phyloP scores from a whole-genome alignment of 2,113 vertebrate genomes.

The Myotis yumanensis region DNA sequence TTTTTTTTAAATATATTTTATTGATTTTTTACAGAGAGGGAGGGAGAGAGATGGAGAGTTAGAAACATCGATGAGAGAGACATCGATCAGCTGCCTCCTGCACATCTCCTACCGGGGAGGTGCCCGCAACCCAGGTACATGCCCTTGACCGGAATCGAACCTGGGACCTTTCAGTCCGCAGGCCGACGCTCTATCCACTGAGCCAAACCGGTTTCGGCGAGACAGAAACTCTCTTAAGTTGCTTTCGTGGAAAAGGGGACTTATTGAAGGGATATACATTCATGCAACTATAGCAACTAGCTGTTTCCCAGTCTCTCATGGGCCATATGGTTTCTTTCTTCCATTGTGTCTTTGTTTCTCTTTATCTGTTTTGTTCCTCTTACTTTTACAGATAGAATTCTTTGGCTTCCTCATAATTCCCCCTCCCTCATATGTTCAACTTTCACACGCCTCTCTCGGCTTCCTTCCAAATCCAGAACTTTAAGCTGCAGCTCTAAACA shows the following conservation, averaged over 20 bases:
- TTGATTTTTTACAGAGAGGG: too few species aligned
- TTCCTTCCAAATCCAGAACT: constrained; percentile 16
- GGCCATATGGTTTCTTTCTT: neutral
- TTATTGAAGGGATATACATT: neutral
- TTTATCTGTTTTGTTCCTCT: constrained; percentile 41
- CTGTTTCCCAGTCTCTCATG: neutral
- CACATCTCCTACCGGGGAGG: too few species aligned
- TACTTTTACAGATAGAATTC: neutral
- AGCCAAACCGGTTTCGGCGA: too few species aligned
- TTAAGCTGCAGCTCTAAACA: neutral
- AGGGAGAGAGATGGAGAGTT: too few species aligned
- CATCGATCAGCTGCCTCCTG: too few species aligned
- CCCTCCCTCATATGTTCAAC: neutral
- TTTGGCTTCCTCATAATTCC: constrained; percentile 26
- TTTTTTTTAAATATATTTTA: too few species aligned
- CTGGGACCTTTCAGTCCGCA: too few species aligned
- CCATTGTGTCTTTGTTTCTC: neutral
- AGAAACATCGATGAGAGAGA: too few species aligned
- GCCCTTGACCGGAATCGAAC: too few species aligned
- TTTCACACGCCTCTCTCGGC: neutral
- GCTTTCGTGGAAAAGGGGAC: neutral
- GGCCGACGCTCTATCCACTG: too few species aligned
- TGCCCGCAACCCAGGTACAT: too few species aligned
- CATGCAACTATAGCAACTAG: neutral
- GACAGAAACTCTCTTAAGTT: constrained; percentile 3